Evolutionary conservation across 2,888 invertebrate genomes (phyloP).

Genomic region (Lucinisca nassula): DNA sequence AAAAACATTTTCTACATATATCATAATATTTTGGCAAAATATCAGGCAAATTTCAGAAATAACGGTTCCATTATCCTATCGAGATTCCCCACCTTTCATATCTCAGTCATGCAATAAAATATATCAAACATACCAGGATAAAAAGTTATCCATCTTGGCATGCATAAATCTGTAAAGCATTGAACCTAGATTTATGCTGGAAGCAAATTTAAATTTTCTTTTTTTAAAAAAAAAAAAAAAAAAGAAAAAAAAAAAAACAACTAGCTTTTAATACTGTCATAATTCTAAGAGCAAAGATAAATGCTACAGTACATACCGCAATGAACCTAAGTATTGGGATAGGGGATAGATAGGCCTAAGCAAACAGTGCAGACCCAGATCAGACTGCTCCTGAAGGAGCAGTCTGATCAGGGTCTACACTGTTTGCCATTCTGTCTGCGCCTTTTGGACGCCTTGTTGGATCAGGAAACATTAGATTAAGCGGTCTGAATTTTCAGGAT

Average conservation of each 20-base stretch:
- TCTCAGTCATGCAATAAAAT: neutral
- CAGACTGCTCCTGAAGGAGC: no score
- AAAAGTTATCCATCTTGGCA: neutral
- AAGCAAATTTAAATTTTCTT: neutral
- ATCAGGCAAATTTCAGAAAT: neutral
- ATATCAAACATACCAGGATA: neutral
- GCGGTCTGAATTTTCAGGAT: no score
- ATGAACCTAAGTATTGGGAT: no score
- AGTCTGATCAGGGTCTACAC: no score
- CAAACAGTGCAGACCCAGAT: no score
- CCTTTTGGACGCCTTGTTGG: no score
- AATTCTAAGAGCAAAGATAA: no score
- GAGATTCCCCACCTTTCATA: neutral
- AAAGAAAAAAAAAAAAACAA: neutral
- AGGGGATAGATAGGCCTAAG: no score
- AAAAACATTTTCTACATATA: slow-evolving; percentile 1
- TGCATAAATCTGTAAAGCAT: neutral
- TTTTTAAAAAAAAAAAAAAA: neutral
- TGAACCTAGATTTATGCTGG: neutral
- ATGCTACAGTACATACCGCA: no score
- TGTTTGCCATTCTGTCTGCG: no score
- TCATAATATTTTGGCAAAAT: neutral
- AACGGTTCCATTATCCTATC: neutral
- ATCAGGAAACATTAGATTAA: no score
- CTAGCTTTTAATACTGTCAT: no score